A percentile compares a stretch with the other conserved stretches of the same genome.
These are phyloP conservation scores for Melinaea menophilus DNA, from an alignment of 2,888 invertebrate genomes.

Conservation along the genomic window DNA sequence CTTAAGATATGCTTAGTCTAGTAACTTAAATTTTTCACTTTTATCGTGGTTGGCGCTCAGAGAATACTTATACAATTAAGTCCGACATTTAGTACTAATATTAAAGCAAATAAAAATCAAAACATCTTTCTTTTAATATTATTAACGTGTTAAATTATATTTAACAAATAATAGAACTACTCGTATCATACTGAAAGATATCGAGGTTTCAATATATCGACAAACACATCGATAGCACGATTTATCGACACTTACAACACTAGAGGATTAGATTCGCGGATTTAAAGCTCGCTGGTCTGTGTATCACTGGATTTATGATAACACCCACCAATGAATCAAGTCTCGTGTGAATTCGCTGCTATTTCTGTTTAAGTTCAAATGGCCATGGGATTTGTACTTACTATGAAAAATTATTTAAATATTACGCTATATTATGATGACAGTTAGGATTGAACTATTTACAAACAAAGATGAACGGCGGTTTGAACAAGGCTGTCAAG, in stretches of 20 bases:
- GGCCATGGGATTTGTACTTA: background rate
- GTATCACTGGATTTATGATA: slow-evolving; percentile 17
- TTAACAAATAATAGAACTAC: no score
- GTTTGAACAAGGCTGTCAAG: slow-evolving; percentile 12
- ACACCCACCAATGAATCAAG: slow-evolving; percentile 8
- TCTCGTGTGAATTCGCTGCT: slow-evolving; percentile 14
- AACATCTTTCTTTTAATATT: no score
- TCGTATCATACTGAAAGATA: no score
- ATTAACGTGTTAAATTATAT: no score
- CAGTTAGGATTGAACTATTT: slow-evolving; percentile 11
- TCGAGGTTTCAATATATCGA: background rate
- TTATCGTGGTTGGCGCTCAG: no score
- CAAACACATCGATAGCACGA: slow-evolving; percentile 1
- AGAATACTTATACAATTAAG: no score
- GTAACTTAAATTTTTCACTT: no score
- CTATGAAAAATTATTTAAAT: no score
- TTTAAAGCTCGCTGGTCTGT: slow-evolving; percentile 11
- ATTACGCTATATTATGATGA: background rate
- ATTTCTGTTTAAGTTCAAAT: slow-evolving; percentile 7
- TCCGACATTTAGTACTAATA: no score
- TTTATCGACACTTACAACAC: slow-evolving; percentile 21
- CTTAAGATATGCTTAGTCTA: no score
- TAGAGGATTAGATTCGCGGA: slow-evolving; percentile 17
- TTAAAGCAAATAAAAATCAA: no score
- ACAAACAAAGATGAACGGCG: slow-evolving; percentile 8